Conservation (phyloP, 2,888 invertebrate genomes). For the Gymnosoma rotundatum region DNA sequence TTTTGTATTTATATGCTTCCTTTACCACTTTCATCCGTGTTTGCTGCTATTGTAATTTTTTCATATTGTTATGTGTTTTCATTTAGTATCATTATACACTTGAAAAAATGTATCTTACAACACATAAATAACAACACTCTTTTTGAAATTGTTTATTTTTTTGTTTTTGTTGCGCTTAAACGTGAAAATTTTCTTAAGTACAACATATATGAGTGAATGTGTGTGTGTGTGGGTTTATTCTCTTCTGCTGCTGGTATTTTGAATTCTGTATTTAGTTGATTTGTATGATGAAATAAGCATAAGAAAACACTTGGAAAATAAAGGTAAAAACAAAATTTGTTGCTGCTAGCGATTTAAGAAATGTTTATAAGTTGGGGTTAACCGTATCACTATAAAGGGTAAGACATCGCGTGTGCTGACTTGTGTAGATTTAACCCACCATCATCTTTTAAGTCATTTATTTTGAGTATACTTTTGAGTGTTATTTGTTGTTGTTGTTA, state of each 20-base stretch:
- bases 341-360: too few relatives aligned
- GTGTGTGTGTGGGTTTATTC: neutral
- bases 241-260: constrained; percentile 14
- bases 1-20: neutral
- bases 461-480: too few relatives aligned
- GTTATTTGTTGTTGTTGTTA: too few relatives aligned
- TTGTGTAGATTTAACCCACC: too few relatives aligned
- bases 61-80: constrained; percentile 55
- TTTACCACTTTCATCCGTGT: neutral
- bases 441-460: too few relatives aligned
- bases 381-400: too few relatives aligned
- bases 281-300: too few relatives aligned
- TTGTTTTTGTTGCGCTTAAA: neutral
- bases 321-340: too few relatives aligned
- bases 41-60: constrained; percentile 26
- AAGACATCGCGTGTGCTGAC: too few relatives aligned
- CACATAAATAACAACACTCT: constrained; percentile 24
- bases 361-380: too few relatives aligned
- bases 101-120: constrained; percentile 18
- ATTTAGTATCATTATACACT: constrained; percentile 64
- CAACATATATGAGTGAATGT: neutral
- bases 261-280: neutral
- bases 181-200: constrained; percentile 56
- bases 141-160: constrained; percentile 14
- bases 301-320: too few relatives aligned